Percentiles rank a stretch among this genome's conserved stretches.
Evolutionary conservation across 64 coral and sea anemone genomes (phyloP).

Genomic region (Pocillopora damicornis): DNA sequence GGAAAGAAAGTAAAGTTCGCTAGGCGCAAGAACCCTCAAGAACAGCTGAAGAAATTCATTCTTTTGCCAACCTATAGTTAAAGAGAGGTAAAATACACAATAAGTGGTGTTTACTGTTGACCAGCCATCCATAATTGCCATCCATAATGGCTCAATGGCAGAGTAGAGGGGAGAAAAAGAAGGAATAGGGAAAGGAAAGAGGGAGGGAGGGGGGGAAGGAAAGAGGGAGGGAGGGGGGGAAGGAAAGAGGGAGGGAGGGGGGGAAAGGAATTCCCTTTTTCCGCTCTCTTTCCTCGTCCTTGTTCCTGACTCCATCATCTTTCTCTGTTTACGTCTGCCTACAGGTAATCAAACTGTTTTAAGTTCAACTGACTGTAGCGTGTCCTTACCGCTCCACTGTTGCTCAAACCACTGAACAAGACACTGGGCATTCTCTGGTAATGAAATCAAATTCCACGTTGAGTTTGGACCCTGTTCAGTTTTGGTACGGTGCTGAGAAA

Average conservation of each 20-base stretch:
- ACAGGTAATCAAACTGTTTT: too few species aligned
- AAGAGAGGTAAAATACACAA: not conserved
- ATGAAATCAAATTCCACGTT: not conserved
- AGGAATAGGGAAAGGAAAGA: too few species aligned
- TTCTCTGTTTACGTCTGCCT: too few species aligned
- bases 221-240: too few species aligned
- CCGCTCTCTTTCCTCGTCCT: too few species aligned
- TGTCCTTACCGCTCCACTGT: constrained; percentile 73
- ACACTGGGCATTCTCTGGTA: constrained; percentile 78
- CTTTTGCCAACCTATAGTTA: constrained; percentile 71
- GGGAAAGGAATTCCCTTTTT: not conserved
- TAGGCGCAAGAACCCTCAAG: constrained; percentile 75
- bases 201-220: too few species aligned
- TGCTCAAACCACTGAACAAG: constrained; percentile 82
- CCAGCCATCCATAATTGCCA: too few species aligned
- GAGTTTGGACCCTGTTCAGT: not conserved
- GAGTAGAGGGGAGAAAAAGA: too few species aligned
- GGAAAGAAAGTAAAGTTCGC: constrained; percentile 75
- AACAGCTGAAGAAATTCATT: constrained; percentile 93
- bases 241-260: too few species aligned
- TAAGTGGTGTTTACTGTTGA: not conserved
- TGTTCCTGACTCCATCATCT: too few species aligned
- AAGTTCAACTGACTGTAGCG: not conserved
- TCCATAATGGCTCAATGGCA: too few species aligned
- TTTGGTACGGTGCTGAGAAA: not conserved